Evolutionary conservation across 2,888 invertebrate genomes (phyloP), one percentile per base, ranked within the genome.

Genomic region (Nemapogon koenigi): DNA sequence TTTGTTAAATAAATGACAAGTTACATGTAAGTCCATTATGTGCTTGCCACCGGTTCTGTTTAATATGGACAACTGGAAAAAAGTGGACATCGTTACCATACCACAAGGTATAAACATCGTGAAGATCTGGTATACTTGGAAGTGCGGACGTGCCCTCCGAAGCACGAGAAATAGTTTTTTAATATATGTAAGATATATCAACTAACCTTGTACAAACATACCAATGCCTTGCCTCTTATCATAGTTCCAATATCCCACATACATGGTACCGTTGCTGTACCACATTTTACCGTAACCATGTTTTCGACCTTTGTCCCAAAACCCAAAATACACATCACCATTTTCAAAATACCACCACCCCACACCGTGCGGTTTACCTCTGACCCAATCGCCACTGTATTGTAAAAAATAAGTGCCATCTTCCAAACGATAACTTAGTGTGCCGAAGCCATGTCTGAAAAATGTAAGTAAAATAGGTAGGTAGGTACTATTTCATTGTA

Each of bases 281-380:
- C 84, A 86, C 73, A 84, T 81, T 49, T 81, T 78, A 2, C 86
- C 87, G 43, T 78, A 83, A 1, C 86, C 86, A 13, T 83, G 68
- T 18, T 81, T 62, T 40, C 67, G 58, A 1, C 80, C 80, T 27
- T 62, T 56, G 42, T 64, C 67, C 61, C 79, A 80, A 46, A 73
- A 76, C 1, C 88, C 88, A 40, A 84, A 75, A 53, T 85, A 88
- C 13, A 82, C 78, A 44, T 81, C 79, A 1, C 82, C 83, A 41
- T 85, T 81, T 7, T 57, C 57, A 47, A 79, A 83, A 55, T 82
- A 83, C 42, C 70, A 55, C 57, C 82, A 67, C 7, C 87, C 87
- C 3, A 63, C 55, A 3, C 86, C 87, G 16, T 83, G 69, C 18
- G 75, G 79, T 47, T 75, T 81, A 0, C 85, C 85, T 7, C 69